Evolutionary conservation across 2,797 vertebrate species (phyloP).

Genomic region (Fundulus diaphanus): DNA sequence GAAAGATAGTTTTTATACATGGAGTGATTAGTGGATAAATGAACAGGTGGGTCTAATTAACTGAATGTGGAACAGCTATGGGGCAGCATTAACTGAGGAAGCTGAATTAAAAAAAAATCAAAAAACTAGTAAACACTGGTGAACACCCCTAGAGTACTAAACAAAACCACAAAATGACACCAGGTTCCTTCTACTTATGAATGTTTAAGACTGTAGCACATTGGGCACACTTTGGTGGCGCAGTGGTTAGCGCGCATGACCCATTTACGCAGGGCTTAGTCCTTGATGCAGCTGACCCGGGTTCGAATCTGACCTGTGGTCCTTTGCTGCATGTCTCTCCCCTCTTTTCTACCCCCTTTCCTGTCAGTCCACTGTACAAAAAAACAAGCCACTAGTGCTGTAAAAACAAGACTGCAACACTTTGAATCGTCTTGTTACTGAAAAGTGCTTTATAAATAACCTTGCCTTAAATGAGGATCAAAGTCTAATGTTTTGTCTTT

Average conservation of each 20-base stretch:
- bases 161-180: neutral
- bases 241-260: too few species aligned
- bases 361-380: too few species aligned
- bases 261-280: too few species aligned
- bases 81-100: neutral
- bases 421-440: too few species aligned
- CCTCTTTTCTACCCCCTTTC: too few species aligned
- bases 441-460: too few species aligned
- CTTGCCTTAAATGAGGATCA: neutral
- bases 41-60: neutral
- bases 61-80: neutral
- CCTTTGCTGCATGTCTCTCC: too few species aligned
- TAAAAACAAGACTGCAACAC: too few species aligned
- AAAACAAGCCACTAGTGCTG: too few species aligned
- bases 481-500: neutral
- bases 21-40: neutral
- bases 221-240: too few species aligned
- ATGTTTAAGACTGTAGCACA: neutral
- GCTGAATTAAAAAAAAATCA: neutral
- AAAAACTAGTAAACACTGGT: neutral
- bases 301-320: too few species aligned
- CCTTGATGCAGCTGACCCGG: too few species aligned
- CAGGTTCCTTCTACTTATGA: neutral
- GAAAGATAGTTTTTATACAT: neutral
- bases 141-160: neutral